Percentiles rank a stretch among this genome's conserved stretches.
Conservation (phyloP, 2,113 vertebrate genomes). For the Alethe castanea region DNA sequence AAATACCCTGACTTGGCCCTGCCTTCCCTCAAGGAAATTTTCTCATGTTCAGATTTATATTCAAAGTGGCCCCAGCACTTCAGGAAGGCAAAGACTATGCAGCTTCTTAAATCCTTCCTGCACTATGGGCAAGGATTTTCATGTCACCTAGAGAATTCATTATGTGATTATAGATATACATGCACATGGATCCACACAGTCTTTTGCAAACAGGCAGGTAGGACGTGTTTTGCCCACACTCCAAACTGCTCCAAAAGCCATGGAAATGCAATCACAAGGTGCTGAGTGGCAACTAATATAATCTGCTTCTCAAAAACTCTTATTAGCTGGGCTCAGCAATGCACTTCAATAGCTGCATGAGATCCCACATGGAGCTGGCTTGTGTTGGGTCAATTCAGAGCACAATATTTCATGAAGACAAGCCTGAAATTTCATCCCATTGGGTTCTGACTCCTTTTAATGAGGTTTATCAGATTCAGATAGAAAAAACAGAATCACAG, state of each 20-base stretch:
- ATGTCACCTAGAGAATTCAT: background rate
- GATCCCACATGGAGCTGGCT: constrained; percentile 17
- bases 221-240: background rate
- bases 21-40: constrained; percentile 6
- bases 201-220: background rate
- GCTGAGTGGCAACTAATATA: constrained; percentile 45
- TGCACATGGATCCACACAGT: background rate
- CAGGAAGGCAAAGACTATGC: background rate
- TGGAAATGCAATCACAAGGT: constrained; percentile 45
- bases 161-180: background rate
- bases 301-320: background rate
- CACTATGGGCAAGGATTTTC: background rate
- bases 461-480: constrained; percentile 45
- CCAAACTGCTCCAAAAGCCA: background rate
- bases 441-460: constrained; percentile 30
- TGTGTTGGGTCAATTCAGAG: constrained; percentile 21
- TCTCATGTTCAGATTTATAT: background rate
- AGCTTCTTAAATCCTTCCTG: background rate
- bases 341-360: background rate
- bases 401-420: constrained; percentile 22
- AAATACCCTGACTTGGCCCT: background rate
- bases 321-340: constrained; percentile 2
- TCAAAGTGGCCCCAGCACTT: background rate
- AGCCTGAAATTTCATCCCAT: background rate
- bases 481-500: constrained; percentile 37